Conservation (phyloP, 1,140 invertebrate genomes). For the Leptoteleia sp. region DNA sequence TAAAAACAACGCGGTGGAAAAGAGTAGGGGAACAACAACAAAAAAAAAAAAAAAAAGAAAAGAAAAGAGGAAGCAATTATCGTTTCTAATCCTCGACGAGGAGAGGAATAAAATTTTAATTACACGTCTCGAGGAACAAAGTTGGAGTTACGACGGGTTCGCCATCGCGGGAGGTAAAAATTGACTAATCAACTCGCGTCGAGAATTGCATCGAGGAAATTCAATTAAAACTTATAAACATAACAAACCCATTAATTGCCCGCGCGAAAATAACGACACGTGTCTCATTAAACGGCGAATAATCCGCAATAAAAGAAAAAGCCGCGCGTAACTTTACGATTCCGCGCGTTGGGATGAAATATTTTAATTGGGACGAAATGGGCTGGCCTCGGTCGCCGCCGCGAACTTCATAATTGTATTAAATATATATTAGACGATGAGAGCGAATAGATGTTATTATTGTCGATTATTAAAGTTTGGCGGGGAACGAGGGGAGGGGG, state of each 20-base stretch:
- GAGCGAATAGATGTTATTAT: constrained; percentile 66
- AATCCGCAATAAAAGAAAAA: constrained; percentile 23
- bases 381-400: constrained; percentile 24
- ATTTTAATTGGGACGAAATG: constrained; percentile 52
- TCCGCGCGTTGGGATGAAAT: constrained; percentile 25
- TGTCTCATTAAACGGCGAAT: constrained; percentile 44
- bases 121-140: too few species aligned
- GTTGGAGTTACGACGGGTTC: too few species aligned
- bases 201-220: too few species aligned
- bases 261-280: constrained; percentile 32
- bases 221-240: too few species aligned
- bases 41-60: too few species aligned
- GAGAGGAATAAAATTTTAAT: too few species aligned
- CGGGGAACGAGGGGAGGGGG: constrained; percentile 40
- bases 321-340: constrained; percentile 23
- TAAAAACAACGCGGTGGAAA: too few species aligned
- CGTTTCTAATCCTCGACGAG: too few species aligned
- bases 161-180: too few species aligned
- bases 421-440: constrained; percentile 64
- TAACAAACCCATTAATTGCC: constrained; percentile 32
- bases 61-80: too few species aligned
- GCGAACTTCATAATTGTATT: constrained; percentile 61
- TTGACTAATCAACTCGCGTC: too few species aligned
- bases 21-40: too few species aligned
- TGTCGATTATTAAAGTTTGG: constrained; percentile 65